These are phyloP conservation scores for Acronicta alni DNA, from an alignment of 2,888 invertebrate species.

Conservation along the genomic window DNA sequence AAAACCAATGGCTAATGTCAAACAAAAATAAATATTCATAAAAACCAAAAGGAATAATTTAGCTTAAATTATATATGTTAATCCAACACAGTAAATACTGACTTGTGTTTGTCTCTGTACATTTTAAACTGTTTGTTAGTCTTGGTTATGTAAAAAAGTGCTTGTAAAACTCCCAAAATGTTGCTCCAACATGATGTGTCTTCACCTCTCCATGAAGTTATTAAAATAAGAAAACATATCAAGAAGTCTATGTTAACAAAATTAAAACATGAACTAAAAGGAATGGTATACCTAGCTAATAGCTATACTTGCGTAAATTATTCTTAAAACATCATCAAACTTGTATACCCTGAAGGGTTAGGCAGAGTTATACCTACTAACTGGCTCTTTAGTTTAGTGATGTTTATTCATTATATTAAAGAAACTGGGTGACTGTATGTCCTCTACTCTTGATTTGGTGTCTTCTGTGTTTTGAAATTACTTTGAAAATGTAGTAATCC, in stretches of 20 bases:
- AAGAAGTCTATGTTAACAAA: slow-evolving; percentile 18
- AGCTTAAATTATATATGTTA: no score
- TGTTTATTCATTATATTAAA: no score
- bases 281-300: slow-evolving; percentile 39
- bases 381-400: no score
- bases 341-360: no score
- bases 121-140: not conserved
- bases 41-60: not conserved
- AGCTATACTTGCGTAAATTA: no score
- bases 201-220: slow-evolving; percentile 27
- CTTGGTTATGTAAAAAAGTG: not conserved
- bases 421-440: no score
- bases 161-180: slow-evolving; percentile 13
- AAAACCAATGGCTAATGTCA: not conserved
- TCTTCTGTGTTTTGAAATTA: no score
- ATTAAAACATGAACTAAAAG: slow-evolving; percentile 22
- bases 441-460: no score
- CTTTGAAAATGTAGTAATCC: no score
- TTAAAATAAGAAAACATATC: slow-evolving; percentile 34
- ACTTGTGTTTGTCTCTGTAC: not conserved
- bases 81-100: no score
- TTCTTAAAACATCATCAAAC: no score
- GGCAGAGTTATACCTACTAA: no score
- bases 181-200: slow-evolving; percentile 24
- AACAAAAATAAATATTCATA: not conserved